Evolutionary conservation across 2,113 vertebrate species (phyloP), one percentile per base, ranked within the genome.

Genomic region (Sialia sialis): DNA sequence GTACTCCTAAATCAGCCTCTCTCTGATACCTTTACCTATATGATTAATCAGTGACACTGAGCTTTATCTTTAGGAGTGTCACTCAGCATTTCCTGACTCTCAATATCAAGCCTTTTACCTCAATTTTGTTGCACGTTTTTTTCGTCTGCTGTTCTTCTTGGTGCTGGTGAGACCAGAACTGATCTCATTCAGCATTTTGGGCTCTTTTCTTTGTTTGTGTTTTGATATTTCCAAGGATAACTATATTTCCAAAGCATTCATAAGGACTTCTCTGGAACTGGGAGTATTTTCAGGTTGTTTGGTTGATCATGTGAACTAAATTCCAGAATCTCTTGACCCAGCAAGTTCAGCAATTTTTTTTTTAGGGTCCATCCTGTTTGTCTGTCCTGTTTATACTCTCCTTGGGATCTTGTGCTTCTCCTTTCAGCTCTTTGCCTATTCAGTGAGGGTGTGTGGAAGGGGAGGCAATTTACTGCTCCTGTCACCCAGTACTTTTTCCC

Each of bases 301-400:
- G 1, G 4, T 46, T 70, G 46, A 30, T 54, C 49, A 62, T 4
- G 7, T 25, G 34, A 26, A 55, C 23, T 59, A 63, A 91, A 77
- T 66, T 38, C 38, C 43, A 73, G 73, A 74, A 55, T 51, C 29
- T 78, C 26, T 21, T 75, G 36, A 67, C 21, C 23, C 27, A 55
- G 11, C 3, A 5, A 70, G 14, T 36, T 43, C 32, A 67, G 13
- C 9, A 39, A 39, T 13, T 39, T 39, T 44, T 10, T 44, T 20
- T 89, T 90, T 91, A 39, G 43, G 7, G 22, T 23, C 49, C 46
- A 1, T 32, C 29, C 54, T 67, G 7, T 74, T 74, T 36, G 22
- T 23, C 49, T 48, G 1, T 32, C 29, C 54, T 67, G 7, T 74
- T 74, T 36, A 30, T 21, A 32, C 0, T 0, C 13, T 46, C 4